Evolutionary conservation across 1,140 invertebrate species (phyloP), one percentile per base, ranked within the genome.

Genomic region (Cydia splendana): DNA sequence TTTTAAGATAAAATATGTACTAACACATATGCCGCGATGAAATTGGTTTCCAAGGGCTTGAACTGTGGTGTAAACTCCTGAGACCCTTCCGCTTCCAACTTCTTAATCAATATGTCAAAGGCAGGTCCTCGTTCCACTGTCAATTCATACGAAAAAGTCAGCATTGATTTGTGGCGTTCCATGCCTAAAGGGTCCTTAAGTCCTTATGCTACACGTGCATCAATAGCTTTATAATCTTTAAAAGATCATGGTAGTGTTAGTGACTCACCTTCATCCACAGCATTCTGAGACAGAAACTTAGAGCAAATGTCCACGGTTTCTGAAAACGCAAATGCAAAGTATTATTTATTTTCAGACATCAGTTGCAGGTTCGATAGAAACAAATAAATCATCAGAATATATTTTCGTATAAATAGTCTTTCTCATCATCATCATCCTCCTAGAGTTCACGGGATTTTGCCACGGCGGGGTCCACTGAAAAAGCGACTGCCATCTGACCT

Each of bases 201-300:
- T 53, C 12, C 51, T n/a, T 53, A 53, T 4, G 51, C 10, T 45
- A 45, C 9, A 12, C 2, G 9, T 12, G 9, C 2, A 45, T 45
- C 12, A 45, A 45, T 45, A 4, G 45, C 45, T 13, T 45, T 48
- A 48, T 48, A 48, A 48, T 1, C 45, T 48, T 48, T 48, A 48
- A 4, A 48, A 20, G 1, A 57, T 57, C 2, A 18, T n/a, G 2
- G 45, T 12, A 48, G 20, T n/a, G 2, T 12, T 12, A 48, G 20
- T 6, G 20, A 85, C 85, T 84, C 87, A 91, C 90, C 78, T 77
- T 89, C 83, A 79, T 90, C 85, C n/a, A 87, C 57, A 38, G 86
- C 86, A 42, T 77, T 76, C 65, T 91, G 85, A 2, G 90, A 90
- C 4, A 91, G 79, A 78, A 88, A 91, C 74, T 91, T 90, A 0